Base-by-base conservation (phyloP, 2,797 vertebrate species). In the Sylvia borin region DNA sequence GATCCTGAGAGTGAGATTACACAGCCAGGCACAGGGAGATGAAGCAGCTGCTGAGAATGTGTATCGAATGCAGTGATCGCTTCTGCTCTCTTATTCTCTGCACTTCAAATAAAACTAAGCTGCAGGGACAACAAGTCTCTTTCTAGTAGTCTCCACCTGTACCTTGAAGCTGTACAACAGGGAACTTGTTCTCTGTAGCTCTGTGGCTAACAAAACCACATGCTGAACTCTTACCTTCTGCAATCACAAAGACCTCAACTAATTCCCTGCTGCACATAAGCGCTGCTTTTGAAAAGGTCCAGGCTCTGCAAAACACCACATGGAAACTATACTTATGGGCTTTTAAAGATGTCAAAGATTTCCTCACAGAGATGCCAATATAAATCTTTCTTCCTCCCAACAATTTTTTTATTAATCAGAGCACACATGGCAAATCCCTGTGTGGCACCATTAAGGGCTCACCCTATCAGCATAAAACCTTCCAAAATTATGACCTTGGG, bases 361-460 rank as follows among this genome's bases (percentile, higher is more conserved):
- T 93, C 68, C 88, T 89, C 2, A 7, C 53, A 85, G 58, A 34
- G 54, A 89, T 58, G 27, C 34, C 71, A 38, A 26, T 42, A 87
- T 40, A 71, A 93, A 93, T 71, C 72, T 65, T 74, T 81, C 75
- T 68, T 87, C 67, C 80, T 92, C 32, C 31, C 72, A 87, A 74
- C 71, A 58, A 34, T 71, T 89, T 58, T 93, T 95, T 93, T 83
- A 89, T 40, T 94, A 93, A 85, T 87, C 80, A 87, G 80, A 95
- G 90, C 74, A 94, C 80, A 96, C 83, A 77, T 5, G 21, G 77
- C 68, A 96, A 40, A 81, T 93, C 83, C 77, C 84, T 26, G 26
- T 55, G 71, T 80, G 78, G 57, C 45, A 85, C n/a, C 64, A 68
- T 57, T 89, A n/a, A 67, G 42, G 50, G 42, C 50, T 93, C 85